Evolutionary conservation across 1,140 invertebrate genomes (phyloP).

Genomic region (Epicauta chinensis): DNA sequence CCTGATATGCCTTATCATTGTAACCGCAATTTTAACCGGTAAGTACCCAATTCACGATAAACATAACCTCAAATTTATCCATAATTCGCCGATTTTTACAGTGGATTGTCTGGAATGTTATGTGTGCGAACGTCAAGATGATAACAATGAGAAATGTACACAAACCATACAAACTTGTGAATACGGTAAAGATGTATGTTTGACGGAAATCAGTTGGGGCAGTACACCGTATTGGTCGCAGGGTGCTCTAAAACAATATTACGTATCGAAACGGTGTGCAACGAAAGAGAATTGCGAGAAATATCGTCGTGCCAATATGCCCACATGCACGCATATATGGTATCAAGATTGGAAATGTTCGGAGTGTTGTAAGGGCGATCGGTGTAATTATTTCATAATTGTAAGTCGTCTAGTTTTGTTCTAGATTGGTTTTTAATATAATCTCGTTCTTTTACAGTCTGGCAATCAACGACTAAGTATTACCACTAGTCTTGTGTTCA

Average conservation of each 20-base stretch:
- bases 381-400: conserved; percentile 95
- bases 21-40: background rate
- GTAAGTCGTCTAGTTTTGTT: conserved; percentile 58
- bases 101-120: conserved; percentile 83
- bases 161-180: conserved; percentile 89
- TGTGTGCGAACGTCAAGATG: conserved; percentile 87
- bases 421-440: too few relatives aligned
- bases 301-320: conserved; percentile 61
- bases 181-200: conserved; percentile 78
- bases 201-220: conserved; percentile 86
- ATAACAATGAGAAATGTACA: conserved; percentile 88
- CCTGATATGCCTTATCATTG: background rate
- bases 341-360: conserved; percentile 97
- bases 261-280: conserved; percentile 87
- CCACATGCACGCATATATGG: conserved; percentile 89
- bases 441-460: too few relatives aligned
- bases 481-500: too few relatives aligned
- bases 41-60: background rate
- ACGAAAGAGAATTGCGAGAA: conserved; percentile 71
- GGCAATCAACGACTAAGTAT: too few relatives aligned
- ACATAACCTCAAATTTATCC: conserved; percentile 5
- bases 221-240: conserved; percentile 92
- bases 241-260: conserved; percentile 89
- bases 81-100: conserved; percentile 34
- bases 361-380: conserved; percentile 94